A percentile compares a stretch with the other conserved stretches of the same genome.
Evolutionary conservation across 2,113 vertebrate genomes (phyloP).

Genomic region (Oreamnos americanus): DNA sequence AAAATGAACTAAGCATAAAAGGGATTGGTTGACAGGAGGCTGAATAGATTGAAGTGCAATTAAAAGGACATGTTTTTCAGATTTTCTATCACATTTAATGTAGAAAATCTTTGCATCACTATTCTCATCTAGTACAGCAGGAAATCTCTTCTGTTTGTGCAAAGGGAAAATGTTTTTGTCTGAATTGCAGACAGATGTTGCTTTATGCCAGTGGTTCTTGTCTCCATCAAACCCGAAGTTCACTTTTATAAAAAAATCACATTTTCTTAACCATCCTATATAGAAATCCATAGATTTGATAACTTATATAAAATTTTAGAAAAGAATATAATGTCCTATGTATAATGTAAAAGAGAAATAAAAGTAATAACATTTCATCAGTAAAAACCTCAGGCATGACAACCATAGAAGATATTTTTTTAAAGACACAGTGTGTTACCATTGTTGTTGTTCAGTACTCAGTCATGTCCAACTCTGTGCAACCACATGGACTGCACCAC

Average conservation of each 20-base stretch:
- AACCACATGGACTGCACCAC: not conserved
- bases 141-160: not conserved
- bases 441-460: not conserved
- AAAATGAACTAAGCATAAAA: not conserved
- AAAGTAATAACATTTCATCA: constrained; percentile 12
- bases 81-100: not conserved
- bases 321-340: not conserved
- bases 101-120: not conserved
- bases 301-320: not conserved
- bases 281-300: not conserved
- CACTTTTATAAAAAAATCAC: not conserved
- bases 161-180: constrained; percentile 38
- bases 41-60: not conserved
- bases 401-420: not conserved
- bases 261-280: not conserved
- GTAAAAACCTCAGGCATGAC: not conserved
- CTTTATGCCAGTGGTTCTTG: not conserved
- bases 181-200: not conserved
- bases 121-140: not conserved
- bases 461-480: not conserved
- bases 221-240: not conserved
- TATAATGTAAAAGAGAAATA: not conserved
- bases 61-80: not conserved
- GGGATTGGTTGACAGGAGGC: not conserved
- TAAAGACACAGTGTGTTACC: not conserved